Base-by-base conservation (phyloP, 2,888 invertebrate genomes). In the Eristalis arbustorum region DNA sequence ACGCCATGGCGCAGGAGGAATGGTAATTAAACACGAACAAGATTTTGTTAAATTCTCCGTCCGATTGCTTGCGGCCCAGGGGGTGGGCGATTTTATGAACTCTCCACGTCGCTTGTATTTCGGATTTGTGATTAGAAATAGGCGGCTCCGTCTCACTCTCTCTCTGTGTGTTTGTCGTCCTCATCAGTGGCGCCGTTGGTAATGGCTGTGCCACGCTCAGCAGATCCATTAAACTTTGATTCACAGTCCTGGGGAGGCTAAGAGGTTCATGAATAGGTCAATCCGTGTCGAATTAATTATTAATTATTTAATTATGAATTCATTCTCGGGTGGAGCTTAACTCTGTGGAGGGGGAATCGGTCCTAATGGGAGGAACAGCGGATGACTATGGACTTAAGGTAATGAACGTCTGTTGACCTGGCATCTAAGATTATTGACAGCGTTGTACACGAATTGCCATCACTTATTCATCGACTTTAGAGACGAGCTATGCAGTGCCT, bases 21-120 rank as follows among this genome's bases (percentile, higher is more conserved):
- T 67, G 80, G 80, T 80, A 80, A 80, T 80, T 80, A 80, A 80
- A 80, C 80, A 74, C 80, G 68, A 80, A 68, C 63, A 68, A 34
- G 80, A 80, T 80, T 73, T 68, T 28, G 73, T 80, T 68, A 62
- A 73, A 73, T 68, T 74, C 68, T 80, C n/a, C 72, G 66, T 72
- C 72, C 37, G 59, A 78, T 77, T 71, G 69, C 67, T 68, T 61
- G 22, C 23, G 37, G 37, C 25, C 57, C 25, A 40, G n/a, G 1
- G 69, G 31, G n/a, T 3, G 69, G 31, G 61, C 40, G 31, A 25
- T 18, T 18, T 14, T 64, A 14, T 13, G 22, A 18, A n/a, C 8
- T 62, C n/a, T 25, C 31, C 1, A 25, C 28, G 31, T 31, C 11
- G 37, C 10, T 64, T 64, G 28, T 62, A 28, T 62, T 62, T 22